Evolutionary conservation across 2,797 vertebrate species (phyloP).

Genomic region (Parauchenoglanis ngamensis): DNA sequence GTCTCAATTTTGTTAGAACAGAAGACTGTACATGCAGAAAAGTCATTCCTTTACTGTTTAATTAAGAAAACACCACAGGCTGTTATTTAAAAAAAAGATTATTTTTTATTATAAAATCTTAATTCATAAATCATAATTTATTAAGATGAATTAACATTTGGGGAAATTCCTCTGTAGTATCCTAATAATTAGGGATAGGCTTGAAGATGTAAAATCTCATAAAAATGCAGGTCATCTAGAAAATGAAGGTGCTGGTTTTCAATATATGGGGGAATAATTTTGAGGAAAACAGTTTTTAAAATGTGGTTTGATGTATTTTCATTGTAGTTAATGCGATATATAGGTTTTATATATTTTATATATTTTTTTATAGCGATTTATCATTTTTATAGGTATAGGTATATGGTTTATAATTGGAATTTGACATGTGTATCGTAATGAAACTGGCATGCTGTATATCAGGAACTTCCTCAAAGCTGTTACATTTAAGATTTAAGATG

Average conservation of each 20-base stretch:
- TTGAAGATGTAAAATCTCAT: background rate
- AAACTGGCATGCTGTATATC: background rate
- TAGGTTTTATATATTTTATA: too few species aligned
- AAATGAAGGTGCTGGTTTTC: background rate
- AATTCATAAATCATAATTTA: too few species aligned
- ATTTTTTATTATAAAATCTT: too few species aligned
- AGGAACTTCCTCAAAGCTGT: background rate
- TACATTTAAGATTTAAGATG: background rate
- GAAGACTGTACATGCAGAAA: too few species aligned
- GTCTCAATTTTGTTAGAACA: too few species aligned
- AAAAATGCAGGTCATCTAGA: background rate
- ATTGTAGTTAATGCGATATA: background rate
- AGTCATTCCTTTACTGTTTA: too few species aligned
- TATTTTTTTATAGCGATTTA: too few species aligned
- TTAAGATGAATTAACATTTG: background rate
- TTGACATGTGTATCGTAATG: background rate
- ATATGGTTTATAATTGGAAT: background rate
- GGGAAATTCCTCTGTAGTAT: background rate
- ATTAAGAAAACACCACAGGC: too few species aligned
- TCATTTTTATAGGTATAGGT: too few species aligned
- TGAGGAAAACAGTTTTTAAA: background rate
- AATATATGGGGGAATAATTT: background rate
- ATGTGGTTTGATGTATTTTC: background rate
- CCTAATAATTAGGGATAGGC: background rate
- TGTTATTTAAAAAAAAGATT: too few species aligned